A percentile compares a stretch with the other conserved stretches of the same genome.
Evolutionary conservation across 2,797 vertebrate species (phyloP).

Genomic region (Lophura swinhoii): DNA sequence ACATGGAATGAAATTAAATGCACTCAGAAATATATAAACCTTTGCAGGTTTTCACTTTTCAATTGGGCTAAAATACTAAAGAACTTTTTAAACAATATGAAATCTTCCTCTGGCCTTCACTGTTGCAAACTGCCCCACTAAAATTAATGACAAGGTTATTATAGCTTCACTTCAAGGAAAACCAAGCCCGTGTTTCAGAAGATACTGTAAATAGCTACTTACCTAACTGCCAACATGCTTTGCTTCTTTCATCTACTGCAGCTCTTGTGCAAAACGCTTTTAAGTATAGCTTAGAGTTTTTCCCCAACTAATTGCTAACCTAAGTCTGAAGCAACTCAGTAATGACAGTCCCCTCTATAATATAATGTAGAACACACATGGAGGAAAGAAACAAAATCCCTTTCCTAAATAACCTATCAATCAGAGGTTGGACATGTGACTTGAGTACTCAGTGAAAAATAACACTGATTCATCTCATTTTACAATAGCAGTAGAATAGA

Average conservation of each 20-base stretch:
- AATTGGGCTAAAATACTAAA: neutral
- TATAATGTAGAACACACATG: neutral
- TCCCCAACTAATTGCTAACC: neutral
- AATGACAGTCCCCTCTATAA: neutral
- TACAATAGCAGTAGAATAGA: neutral
- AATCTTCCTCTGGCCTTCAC: neutral
- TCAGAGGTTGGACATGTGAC: neutral
- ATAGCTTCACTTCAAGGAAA: neutral
- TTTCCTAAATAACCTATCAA: neutral
- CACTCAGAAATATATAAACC: neutral
- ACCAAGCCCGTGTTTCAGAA: neutral
- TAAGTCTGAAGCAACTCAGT: neutral
- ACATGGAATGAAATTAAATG: neutral
- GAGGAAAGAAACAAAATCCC: neutral
- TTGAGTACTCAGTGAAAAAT: neutral
- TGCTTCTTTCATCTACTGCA: neutral
- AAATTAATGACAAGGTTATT: neutral
- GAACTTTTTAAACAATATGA: neutral
- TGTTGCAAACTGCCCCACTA: neutral
- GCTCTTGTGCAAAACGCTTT: neutral
- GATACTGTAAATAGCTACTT: neutral
- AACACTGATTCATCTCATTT: neutral
- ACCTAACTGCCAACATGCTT: neutral
- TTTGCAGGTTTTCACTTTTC: conserved; percentile 12
- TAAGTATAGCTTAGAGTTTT: neutral